Conservation (phyloP, 2,113 vertebrate genomes). For the Meleagris gallopavo region DNA sequence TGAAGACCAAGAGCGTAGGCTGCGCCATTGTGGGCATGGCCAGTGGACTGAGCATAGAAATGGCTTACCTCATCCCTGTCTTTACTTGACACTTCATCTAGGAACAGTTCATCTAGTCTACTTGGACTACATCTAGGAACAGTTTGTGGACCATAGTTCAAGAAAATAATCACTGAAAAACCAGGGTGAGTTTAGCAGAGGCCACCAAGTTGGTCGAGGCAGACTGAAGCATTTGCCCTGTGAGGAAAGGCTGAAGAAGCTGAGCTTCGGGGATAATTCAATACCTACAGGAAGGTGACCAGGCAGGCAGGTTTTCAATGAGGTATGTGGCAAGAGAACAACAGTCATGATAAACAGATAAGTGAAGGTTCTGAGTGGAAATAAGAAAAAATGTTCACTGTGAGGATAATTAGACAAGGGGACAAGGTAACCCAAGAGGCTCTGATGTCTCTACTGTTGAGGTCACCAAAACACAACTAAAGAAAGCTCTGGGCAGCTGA, state of each 20-base stretch:
- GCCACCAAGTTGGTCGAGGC: rapidly evolving
- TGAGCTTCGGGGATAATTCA: neutral
- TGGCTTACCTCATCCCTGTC: neutral
- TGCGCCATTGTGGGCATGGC: too few species aligned
- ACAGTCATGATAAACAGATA: neutral
- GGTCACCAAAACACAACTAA: neutral
- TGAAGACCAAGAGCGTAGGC: neutral
- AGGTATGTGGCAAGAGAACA: neutral
- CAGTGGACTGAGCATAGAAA: neutral
- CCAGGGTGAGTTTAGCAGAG: neutral
- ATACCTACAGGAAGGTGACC: rapidly evolving
- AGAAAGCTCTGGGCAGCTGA: neutral
- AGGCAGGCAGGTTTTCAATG: neutral
- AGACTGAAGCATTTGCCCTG: neutral
- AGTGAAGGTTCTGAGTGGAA: neutral
- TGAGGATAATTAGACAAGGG: neutral
- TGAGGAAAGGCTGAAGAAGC: neutral
- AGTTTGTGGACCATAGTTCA: neutral
- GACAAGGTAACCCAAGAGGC: neutral
- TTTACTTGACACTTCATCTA: neutral
- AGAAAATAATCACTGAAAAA: neutral
- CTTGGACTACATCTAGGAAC: neutral
- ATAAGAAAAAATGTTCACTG: rapidly evolving
- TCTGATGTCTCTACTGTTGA: neutral
- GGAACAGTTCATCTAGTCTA: neutral